A percentile compares a stretch with the other conserved stretches of the same genome.
Evolutionary conservation across 1,140 invertebrate genomes (phyloP).

Genomic region (Carcinoscorpius rotundicauda): DNA sequence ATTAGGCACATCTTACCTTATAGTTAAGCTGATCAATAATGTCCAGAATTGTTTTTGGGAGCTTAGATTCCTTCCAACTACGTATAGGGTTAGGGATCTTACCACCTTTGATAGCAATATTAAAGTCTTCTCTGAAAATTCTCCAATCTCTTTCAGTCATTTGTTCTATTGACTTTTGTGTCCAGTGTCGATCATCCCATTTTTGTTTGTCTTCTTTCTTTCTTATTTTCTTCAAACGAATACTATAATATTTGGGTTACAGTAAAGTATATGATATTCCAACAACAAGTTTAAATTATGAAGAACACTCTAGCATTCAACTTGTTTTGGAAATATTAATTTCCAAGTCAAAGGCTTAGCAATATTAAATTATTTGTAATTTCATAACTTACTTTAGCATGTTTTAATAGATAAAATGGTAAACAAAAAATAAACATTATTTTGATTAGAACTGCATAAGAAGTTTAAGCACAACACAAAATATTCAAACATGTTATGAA

Average conservation of each 20-base stretch:
- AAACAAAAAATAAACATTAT: too few relatives aligned
- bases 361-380: too few relatives aligned
- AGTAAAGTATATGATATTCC: too few relatives aligned
- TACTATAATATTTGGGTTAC: constrained; percentile 33
- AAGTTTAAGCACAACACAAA: too few relatives aligned
- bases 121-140: constrained; percentile 99
- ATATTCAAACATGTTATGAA: too few relatives aligned
- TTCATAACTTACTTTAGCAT: too few relatives aligned
- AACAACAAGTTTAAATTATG: too few relatives aligned
- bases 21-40: constrained; percentile 49
- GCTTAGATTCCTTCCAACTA: constrained; percentile 86
- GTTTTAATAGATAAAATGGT: too few relatives aligned
- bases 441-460: too few relatives aligned
- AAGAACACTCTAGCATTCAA: too few relatives aligned
- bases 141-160: constrained; percentile 99
- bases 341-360: too few relatives aligned
- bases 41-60: constrained; percentile 82
- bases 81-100: constrained; percentile 92
- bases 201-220: constrained; percentile 95
- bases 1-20: constrained; percentile 11
- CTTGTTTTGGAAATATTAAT: too few relatives aligned
- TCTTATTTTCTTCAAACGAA: constrained; percentile 84
- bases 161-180: constrained; percentile 81
- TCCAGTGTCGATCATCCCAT: constrained; percentile 99
- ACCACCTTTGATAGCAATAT: constrained; percentile 95